phyloP scores from a whole-genome alignment of 2,113 vertebrate genomes.

The Pristiophorus japonicus region DNA sequence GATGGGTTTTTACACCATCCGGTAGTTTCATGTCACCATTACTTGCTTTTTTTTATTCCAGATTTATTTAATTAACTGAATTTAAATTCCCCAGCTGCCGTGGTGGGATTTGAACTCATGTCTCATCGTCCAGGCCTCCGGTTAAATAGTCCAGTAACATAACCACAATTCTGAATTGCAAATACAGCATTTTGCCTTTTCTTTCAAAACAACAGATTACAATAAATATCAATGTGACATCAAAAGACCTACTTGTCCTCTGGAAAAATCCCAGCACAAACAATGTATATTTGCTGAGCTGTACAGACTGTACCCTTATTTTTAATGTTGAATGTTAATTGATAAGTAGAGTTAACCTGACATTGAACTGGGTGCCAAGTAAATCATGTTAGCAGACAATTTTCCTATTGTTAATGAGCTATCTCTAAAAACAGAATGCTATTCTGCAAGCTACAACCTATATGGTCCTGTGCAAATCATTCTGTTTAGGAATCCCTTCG shows the following conservation, averaged over 20 bases:
- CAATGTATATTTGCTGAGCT: neutral
- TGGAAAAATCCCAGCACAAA: neutral
- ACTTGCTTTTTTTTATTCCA: no score
- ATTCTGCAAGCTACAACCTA: neutral
- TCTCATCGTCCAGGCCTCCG: no score
- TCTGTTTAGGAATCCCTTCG: neutral
- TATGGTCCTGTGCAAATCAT: neutral
- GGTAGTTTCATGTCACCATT: no score
- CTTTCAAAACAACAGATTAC: neutral
- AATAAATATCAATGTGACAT: neutral
- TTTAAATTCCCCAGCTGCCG: no score
- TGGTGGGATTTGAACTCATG: no score
- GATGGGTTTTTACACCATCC: no score
- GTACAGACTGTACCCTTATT: neutral
- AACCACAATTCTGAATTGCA: neutral
- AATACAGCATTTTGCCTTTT: neutral
- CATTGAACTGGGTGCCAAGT: neutral
- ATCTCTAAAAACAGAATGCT: neutral
- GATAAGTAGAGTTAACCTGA: neutral
- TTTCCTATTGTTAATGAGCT: neutral
- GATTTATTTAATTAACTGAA: no score
- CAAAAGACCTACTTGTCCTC: neutral
- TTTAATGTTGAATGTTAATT: neutral
- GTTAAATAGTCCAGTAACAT: no score
- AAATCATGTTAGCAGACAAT: neutral